These are phyloP conservation scores for Sebastes glaucus DNA, from an alignment of 2,797 vertebrate species.

Conservation along the genomic window DNA sequence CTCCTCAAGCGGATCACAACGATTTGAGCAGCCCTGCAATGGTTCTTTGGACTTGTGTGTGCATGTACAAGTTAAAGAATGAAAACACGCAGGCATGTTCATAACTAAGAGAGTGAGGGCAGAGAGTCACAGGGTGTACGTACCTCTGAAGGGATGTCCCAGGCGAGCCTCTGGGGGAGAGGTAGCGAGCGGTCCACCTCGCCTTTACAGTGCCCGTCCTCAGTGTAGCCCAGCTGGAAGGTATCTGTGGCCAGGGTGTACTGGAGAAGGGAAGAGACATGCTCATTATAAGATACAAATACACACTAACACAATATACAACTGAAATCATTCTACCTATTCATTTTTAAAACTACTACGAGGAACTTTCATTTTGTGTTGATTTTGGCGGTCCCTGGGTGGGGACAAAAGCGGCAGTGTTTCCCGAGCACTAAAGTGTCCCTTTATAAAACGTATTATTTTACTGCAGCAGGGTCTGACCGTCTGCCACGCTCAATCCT, in stretches of 20 bases:
- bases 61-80: neutral
- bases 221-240: conserved; percentile 88
- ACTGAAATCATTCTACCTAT: neutral
- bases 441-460: neutral
- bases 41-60: neutral
- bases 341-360: neutral
- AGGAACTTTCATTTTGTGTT: neutral
- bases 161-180: conserved; percentile 84
- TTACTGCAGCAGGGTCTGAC: neutral
- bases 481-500: no score
- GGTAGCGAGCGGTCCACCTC: conserved; percentile 77
- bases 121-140: no score
- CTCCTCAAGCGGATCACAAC: neutral
- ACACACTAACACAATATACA: neutral
- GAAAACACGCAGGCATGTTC: neutral
- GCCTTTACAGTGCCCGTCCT: conserved; percentile 89
- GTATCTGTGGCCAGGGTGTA: conserved; percentile 87
- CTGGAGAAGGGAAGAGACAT: conserved; percentile 57
- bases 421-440: neutral
- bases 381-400: neutral
- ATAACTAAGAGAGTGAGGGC: neutral
- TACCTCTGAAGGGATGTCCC: conserved; percentile 89
- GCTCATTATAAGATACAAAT: neutral
- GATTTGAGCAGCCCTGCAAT: neutral
- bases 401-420: neutral